Percentiles rank a stretch among this genome's conserved stretches.
Conservation (phyloP, 30 jellyfish, hydroid and myxozoan species). For the Aurelia sp. region DNA sequence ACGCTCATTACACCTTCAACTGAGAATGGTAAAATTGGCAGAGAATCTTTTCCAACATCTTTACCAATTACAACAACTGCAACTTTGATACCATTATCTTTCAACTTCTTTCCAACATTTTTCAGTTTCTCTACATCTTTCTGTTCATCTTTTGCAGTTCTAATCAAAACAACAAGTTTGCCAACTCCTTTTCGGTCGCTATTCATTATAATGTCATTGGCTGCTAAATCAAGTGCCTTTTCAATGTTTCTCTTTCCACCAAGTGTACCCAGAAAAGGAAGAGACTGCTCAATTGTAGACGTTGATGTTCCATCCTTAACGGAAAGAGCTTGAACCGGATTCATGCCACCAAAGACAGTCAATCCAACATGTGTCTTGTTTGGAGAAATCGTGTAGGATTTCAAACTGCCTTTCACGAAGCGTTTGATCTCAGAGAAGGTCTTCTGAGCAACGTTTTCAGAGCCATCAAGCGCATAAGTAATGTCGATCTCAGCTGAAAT, state of each 20-base stretch:
- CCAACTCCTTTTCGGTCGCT: constrained; percentile 9
- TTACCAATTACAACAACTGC: constrained; percentile 61
- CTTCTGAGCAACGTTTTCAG: too few relatives aligned
- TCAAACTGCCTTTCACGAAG: too few relatives aligned
- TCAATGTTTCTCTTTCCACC: constrained; percentile 6
- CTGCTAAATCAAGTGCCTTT: background rate
- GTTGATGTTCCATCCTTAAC: background rate
- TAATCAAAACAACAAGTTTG: constrained; percentile 49
- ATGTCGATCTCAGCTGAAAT: too few relatives aligned
- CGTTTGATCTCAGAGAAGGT: too few relatives aligned
- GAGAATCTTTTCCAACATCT: background rate
- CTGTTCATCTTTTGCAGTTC: constrained; percentile 21
- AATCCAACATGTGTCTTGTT: too few relatives aligned
- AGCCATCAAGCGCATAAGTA: too few relatives aligned
- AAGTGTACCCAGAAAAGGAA: background rate
- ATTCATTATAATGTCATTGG: background rate
- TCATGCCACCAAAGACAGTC: too few relatives aligned
- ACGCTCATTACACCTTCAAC: constrained; percentile 1
- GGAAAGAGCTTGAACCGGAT: background rate
- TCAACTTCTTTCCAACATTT: constrained; percentile 27
- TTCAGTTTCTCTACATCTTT: constrained; percentile 11
- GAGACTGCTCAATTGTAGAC: background rate
- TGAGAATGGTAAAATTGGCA: background rate
- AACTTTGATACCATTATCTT: constrained; percentile 63
- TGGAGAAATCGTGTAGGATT: too few relatives aligned